These are phyloP conservation scores for Microtus montanus DNA, from an alignment of 2,113 vertebrate genomes.

Conservation along the genomic window DNA sequence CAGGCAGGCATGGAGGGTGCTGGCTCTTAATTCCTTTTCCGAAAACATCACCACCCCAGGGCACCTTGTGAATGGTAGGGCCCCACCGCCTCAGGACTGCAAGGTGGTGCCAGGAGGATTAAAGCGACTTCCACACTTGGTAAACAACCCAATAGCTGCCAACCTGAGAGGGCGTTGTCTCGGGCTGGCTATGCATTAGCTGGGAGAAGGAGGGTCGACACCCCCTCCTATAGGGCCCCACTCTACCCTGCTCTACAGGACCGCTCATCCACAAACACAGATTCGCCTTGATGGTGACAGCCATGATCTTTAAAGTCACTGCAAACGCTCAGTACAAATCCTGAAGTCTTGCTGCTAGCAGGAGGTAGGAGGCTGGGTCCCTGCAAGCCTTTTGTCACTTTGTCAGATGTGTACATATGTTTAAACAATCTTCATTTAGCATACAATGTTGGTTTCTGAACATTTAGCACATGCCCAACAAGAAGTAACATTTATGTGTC, in stretches of 20 bases:
- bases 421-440: neutral
- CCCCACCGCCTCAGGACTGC: neutral
- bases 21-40: constrained; percentile 52
- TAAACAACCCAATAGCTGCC: neutral
- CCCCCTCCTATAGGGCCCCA: no score
- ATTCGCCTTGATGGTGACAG: neutral
- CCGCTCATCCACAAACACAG: neutral
- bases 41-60: constrained; percentile 48
- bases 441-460: neutral
- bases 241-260: fast-evolving
- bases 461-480: neutral
- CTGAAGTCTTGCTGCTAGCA: neutral
- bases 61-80: constrained; percentile 46
- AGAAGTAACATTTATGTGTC: neutral
- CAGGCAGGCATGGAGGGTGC: constrained; percentile 61
- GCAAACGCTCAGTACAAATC: neutral
- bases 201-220: neutral
- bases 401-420: neutral
- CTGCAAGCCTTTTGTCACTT: neutral
- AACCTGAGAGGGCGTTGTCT: neutral
- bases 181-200: neutral
- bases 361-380: neutral
- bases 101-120: neutral
- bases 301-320: neutral
- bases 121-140: neutral